Evolutionary conservation across 2,797 vertebrate genomes (phyloP).

Genomic region (Chiloscyllium punctatum): DNA sequence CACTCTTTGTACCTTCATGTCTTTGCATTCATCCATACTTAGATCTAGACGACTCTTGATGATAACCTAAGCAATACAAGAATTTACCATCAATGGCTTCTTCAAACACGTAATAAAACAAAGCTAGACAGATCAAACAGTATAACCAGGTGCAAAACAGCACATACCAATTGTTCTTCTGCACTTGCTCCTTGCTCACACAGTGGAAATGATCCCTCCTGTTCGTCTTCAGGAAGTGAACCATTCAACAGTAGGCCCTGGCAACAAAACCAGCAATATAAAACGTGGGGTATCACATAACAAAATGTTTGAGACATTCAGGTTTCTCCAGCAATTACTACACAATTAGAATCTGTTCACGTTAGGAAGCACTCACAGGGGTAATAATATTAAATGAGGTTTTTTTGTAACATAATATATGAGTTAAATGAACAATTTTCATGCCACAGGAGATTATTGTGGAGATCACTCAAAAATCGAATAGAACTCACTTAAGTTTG

Average conservation of each 20-base stretch:
- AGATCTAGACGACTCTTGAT: slow-evolving; percentile 87
- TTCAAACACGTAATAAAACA: neutral
- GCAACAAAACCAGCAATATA: slow-evolving; percentile 41
- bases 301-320: neutral
- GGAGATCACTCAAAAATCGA: neutral
- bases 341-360: neutral
- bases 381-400: neutral
- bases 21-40: slow-evolving; percentile 85
- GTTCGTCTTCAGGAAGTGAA: slow-evolving; percentile 83
- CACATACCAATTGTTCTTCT: slow-evolving; percentile 82
- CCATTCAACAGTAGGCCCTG: slow-evolving; percentile 87
- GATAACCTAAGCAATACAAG: slow-evolving; percentile 69
- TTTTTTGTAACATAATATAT: neutral
- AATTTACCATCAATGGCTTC: neutral
- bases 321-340: neutral
- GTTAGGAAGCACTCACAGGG: neutral
- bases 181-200: slow-evolving; percentile 66
- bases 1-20: slow-evolving; percentile 73
- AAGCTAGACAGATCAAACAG: neutral
- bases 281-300: slow-evolving; percentile 23
- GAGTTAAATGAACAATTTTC: neutral
- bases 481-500: neutral
- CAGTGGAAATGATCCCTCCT: slow-evolving; percentile 70
- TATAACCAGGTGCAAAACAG: slow-evolving; percentile 29
- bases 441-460: neutral